phyloP scores from a whole-genome alignment of 2,113 vertebrate genomes.

The Pomatostomus ruficeps region DNA sequence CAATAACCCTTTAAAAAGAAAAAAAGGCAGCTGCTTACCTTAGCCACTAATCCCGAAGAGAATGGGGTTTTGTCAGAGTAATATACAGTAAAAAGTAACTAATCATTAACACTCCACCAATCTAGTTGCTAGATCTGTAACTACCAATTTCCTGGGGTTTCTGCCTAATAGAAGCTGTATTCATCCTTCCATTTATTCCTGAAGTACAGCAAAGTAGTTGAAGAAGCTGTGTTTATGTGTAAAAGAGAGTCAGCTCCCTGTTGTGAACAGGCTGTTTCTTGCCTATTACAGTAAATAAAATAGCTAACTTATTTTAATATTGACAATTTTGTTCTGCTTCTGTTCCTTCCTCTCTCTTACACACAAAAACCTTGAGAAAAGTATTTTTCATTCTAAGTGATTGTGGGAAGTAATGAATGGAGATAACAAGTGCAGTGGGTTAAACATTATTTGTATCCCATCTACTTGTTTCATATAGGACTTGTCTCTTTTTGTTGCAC shows the following conservation, averaged over 20 bases:
- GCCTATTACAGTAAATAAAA: neutral
- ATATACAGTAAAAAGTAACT: conserved; percentile 10
- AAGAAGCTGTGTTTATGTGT: conserved; percentile 3
- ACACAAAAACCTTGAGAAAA: neutral
- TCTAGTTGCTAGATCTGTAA: neutral
- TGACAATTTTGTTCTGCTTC: neutral
- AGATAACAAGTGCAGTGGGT: neutral
- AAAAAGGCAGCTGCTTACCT: neutral
- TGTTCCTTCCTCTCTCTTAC: neutral
- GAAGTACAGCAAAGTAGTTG: neutral
- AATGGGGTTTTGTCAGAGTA: neutral
- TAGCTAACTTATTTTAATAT: neutral
- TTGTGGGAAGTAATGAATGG: neutral
- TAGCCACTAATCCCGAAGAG: neutral
- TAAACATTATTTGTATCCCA: neutral
- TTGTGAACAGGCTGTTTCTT: neutral
- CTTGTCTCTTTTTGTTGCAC: neutral
- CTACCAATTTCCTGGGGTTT: neutral
- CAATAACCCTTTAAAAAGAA: conserved; percentile 8
- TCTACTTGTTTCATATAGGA: neutral
- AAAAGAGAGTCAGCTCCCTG: neutral
- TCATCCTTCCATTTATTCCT: conserved; percentile 4
- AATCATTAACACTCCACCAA: conserved; percentile 16
- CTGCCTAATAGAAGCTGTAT: neutral
- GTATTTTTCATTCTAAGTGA: neutral